Base-by-base conservation (phyloP, 2,113 vertebrate genomes). In the Dunckerocampus dactyliophorus region DNA sequence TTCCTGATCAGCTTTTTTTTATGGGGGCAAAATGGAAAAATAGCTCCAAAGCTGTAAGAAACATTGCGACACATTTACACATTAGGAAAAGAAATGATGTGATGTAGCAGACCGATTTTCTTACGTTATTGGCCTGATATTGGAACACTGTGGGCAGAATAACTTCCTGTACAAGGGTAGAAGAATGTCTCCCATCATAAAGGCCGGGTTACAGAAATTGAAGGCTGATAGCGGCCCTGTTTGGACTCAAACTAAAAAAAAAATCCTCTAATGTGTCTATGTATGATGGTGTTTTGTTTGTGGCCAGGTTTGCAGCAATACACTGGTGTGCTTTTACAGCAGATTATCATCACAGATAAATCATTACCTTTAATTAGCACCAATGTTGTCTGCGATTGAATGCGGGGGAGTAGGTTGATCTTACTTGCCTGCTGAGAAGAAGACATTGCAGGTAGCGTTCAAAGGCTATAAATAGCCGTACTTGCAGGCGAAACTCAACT, bases 1-100 rank as follows among this genome's bases (percentile, higher is more conserved):
- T 78, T 65, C 60, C 72, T 57, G 77, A 76, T 65, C 61, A 68
- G 63, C 65, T 74, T 52, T 64, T 62, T 56, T 64, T 63, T 43
- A 3, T 28, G 21, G 11, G 11, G 14, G 49, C 20, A 8, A 28
- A 4, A 4, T 16, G 15, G 51, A 15, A 31, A 52, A 52, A 24
- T 28, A 24, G 49, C 49, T 51, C 13, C 49, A 50, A 4, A 22
- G 19, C 48, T 21, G 48, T 6, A 3, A 51, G 49, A 51, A 51
- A 6, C 2, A 28, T 51, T 15, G 20, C 3, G 5, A 24, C 50
- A 24, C 42, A 42, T 67, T 71, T 48, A 24, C 47, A 13, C 55
- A 54, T 16, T 51, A 22, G 14, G 21, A 28, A 24, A 51, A 15
- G 5, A 51, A 51, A 24, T 51, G 49, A 63, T 34, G 45, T 28